These are phyloP conservation scores for Pseudococcus longispinus DNA, from an alignment of 2,888 invertebrate species.

Conservation along the genomic window DNA sequence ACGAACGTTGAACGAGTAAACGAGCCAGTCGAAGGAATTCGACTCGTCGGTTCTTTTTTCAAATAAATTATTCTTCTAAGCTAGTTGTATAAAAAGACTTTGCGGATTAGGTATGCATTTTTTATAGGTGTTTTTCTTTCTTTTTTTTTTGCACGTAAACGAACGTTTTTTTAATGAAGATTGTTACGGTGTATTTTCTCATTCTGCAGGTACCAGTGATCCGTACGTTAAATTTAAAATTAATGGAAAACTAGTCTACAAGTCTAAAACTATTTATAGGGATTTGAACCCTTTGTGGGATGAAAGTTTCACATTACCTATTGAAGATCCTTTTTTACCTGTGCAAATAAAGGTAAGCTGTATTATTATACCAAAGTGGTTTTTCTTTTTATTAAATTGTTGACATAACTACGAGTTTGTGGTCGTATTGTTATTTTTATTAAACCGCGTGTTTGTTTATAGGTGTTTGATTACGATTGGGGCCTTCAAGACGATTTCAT, in stretches of 20 bases:
- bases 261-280: conserved; percentile 91
- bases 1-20: neutral
- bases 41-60: conserved; percentile 2
- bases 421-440: neutral
- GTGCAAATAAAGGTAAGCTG: conserved; percentile 80
- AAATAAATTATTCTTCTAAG: conserved; percentile 14
- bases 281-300: conserved; percentile 99
- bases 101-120: neutral
- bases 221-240: conserved; percentile 97
- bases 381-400: neutral
- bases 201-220: conserved; percentile 85
- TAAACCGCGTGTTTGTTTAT: conserved; percentile 59
- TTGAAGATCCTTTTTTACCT: conserved; percentile 88
- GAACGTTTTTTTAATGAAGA: conserved; percentile 14
- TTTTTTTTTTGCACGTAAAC: neutral
- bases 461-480: conserved; percentile 98
- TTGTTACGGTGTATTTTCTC: conserved; percentile 62
- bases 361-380: neutral
- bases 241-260: conserved; percentile 85
- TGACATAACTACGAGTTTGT: neutral
- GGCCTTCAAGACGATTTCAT: conserved; percentile 97
- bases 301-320: conserved; percentile 89
- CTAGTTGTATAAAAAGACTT: neutral
- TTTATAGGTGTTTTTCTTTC: neutral
- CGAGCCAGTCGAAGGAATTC: conserved; percentile 21